Evolutionary conservation across 2,888 invertebrate genomes (phyloP).

Genomic region (Epinotia nisella): DNA sequence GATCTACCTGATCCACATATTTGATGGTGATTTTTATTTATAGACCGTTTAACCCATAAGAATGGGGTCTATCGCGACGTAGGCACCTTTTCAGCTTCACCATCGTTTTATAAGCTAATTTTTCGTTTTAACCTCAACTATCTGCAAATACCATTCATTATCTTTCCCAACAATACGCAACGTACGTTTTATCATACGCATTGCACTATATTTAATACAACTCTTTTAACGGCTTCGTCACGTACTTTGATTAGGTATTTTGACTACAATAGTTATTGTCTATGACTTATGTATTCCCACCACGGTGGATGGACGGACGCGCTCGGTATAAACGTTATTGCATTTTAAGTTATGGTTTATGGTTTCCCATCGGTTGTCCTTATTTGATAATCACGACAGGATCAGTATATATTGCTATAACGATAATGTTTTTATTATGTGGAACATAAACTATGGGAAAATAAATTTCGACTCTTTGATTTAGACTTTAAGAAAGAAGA

Average conservation of each 20-base stretch:
- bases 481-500: too few relatives aligned
- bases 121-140: too few relatives aligned
- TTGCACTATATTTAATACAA: constrained; percentile 42
- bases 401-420: constrained; percentile 5
- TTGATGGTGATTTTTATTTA: too few relatives aligned
- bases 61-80: too few relatives aligned
- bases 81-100: too few relatives aligned
- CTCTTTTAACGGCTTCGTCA: constrained; percentile 26
- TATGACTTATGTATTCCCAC: constrained; percentile 38
- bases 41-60: too few relatives aligned
- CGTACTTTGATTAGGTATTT: constrained; percentile 33
- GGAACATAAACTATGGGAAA: neutral
- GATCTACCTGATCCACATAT: too few relatives aligned
- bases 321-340: constrained; percentile 43
- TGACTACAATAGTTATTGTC: constrained; percentile 35
- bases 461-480: neutral
- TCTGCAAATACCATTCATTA: neutral
- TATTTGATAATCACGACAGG: constrained; percentile 22
- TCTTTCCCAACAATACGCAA: neutral
- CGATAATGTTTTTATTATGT: constrained; percentile 4
- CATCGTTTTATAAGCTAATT: too few relatives aligned
- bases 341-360: constrained; percentile 49
- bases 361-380: constrained; percentile 39
- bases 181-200: constrained; percentile 2
- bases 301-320: constrained; percentile 44